Evolutionary conservation across 2,888 invertebrate genomes (phyloP).

Genomic region (Pterostichus madidus): DNA sequence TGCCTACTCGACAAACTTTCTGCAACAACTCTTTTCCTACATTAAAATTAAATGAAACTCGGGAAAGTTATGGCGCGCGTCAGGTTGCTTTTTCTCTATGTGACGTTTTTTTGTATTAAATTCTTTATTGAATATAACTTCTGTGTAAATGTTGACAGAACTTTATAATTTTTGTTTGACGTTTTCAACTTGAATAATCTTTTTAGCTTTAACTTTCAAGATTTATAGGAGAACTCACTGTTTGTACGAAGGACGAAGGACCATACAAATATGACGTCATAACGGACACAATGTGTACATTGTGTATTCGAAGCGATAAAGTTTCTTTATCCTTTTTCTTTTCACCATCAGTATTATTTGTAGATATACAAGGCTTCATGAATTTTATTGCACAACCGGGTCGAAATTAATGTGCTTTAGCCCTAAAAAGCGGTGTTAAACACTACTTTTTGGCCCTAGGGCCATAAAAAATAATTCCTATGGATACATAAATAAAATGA

Average conservation of each 20-base stretch:
- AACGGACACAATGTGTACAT: no score
- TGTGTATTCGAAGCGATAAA: no score
- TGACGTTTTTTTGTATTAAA: conserved; percentile 34
- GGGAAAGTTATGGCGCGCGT: conserved; percentile 14
- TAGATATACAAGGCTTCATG: no score
- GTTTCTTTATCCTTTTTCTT: no score
- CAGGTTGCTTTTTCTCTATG: background rate
- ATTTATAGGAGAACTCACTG: conserved; percentile 8
- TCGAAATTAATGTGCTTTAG: no score
- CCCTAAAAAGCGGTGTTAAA: no score
- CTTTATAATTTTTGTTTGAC: conserved; percentile 50
- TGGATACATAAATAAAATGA: no score
- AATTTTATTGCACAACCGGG: no score
- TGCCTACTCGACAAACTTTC: conserved; percentile 25
- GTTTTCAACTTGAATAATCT: conserved; percentile 29
- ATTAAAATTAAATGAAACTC: conserved; percentile 59
- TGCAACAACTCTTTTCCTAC: conserved; percentile 55
- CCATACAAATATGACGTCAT: no score
- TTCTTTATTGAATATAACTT: conserved; percentile 57
- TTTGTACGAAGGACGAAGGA: background rate
- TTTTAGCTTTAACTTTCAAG: conserved; percentile 20
- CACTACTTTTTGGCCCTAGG: no score
- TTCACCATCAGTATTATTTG: no score
- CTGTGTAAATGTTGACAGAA: conserved; percentile 47
- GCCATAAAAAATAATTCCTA: no score